Evolutionary conservation across 2,113 vertebrate species (phyloP).

Genomic region (Perca flavescens): DNA sequence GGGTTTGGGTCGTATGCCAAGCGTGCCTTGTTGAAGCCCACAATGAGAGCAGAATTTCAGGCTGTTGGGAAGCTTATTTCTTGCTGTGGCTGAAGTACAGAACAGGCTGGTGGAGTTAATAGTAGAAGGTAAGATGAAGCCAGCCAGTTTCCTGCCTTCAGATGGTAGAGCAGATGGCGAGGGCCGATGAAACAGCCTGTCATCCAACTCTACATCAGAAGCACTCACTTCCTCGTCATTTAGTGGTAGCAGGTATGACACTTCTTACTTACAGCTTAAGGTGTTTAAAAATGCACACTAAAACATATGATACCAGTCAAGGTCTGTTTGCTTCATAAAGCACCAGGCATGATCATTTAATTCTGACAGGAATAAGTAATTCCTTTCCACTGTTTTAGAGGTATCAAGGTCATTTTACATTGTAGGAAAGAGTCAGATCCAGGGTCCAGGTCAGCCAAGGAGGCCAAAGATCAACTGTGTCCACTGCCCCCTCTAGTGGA

Average conservation of each 20-base stretch:
- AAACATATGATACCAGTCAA: neutral
- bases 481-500: constrained; percentile 67
- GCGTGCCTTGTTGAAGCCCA: constrained; percentile 38
- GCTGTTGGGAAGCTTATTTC: constrained; percentile 55
- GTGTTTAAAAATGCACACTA: neutral
- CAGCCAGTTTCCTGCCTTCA: constrained; percentile 72
- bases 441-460: constrained; percentile 25
- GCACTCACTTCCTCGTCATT: constrained; percentile 24
- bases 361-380: neutral
- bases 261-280: neutral
- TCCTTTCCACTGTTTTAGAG: neutral
- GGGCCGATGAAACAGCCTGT: constrained; percentile 28
- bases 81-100: constrained; percentile 48
- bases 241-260: constrained; percentile 12
- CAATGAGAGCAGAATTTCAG: constrained; percentile 57
- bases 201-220: constrained; percentile 50
- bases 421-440: neutral
- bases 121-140: constrained; percentile 49
- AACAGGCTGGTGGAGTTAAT: constrained; percentile 36
- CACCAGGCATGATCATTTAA: neutral
- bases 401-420: neutral
- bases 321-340: neutral
- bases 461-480: constrained; percentile 58
- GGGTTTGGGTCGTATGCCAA: constrained; percentile 28
- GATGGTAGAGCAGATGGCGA: constrained; percentile 81